phyloP scores from a whole-genome alignment of 2,797 vertebrate species.

The Artibeus jamaicensis region DNA sequence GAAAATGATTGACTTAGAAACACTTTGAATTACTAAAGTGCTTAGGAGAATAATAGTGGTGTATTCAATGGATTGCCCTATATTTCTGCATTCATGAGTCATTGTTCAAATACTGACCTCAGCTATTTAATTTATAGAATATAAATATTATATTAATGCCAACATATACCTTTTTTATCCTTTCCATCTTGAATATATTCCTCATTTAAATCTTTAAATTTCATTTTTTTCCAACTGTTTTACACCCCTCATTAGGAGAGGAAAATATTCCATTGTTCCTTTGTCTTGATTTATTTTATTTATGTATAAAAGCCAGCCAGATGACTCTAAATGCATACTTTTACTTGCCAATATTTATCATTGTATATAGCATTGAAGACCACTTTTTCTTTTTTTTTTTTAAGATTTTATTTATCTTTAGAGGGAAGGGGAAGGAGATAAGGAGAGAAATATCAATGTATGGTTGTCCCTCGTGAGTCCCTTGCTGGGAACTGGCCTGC shows the following conservation, averaged over 20 bases:
- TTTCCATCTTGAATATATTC: constrained; percentile 15
- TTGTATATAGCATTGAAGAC: not conserved
- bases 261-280: not conserved
- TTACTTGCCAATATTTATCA: not conserved
- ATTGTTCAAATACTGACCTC: not conserved
- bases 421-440: too few species aligned
- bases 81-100: not conserved
- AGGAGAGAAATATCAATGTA: too few species aligned
- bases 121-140: not conserved
- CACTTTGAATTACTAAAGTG: not conserved
- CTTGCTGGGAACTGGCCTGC: too few species aligned
- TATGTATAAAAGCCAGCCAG: not conserved
- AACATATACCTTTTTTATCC: not conserved
- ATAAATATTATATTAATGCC: not conserved
- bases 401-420: too few species aligned
- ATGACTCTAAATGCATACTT: not conserved
- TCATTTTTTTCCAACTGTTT: not conserved
- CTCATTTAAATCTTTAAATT: not conserved
- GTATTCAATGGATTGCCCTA: not conserved
- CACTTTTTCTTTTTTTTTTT: too few species aligned
- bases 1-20: not conserved
- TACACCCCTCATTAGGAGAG: not conserved
- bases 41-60: not conserved
- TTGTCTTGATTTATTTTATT: constrained; percentile 16
- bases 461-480: too few species aligned